Base-by-base conservation (phyloP, 1,140 invertebrate species). In the Drosophila athabasca region DNA sequence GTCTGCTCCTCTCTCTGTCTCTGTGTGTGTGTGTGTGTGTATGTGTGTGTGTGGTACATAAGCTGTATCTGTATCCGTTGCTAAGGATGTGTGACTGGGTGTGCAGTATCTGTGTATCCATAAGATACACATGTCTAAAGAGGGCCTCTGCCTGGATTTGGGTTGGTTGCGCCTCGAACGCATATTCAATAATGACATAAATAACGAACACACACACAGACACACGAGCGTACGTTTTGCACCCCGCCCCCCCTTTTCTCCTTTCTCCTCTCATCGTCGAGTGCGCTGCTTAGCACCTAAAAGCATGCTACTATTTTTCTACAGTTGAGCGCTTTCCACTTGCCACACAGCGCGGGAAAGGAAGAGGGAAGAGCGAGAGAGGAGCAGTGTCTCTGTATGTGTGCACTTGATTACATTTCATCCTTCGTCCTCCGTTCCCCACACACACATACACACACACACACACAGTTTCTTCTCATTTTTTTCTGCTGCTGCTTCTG, bases 161-260 rank as follows among this genome's bases (percentile, higher is more conserved):
- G 73, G 74, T 77, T 77, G 74, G 73, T 45, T 76, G 62, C 68
- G 68, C 71, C 78, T 88, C 76, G 67, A 90, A 89, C 84, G 84
- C 85, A 89, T 89, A 80, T 89, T 87, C 84, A 89, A 89, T 88
- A 88, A 88, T 84, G 73, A 80, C 84, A 89, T 89, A 89, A 88
- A 84, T 79, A 84, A 72, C 48, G 62, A 72, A 58, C 69, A 44
- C 44, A 52, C 66, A 62, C 67, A 15, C 50, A 31, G 53, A 35
- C n/a, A 48, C 15, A 29, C 26, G 6, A n/a, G n/a, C 26, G 6
- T 7, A 29, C 26, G 2, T 8, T 29, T 29, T 29, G 29, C 29
- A 31, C 2, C 8, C 31, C 17, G 0, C 17, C 17, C 17, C 17
- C 17, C 17, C 31, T 8, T 31, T 31, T n/a, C 46, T 35, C 15